A percentile compares a stretch with the other conserved stretches of the same genome.
Evolutionary conservation across 2,113 vertebrate species (phyloP).

Genomic region (Oncorhynchus masou): DNA sequence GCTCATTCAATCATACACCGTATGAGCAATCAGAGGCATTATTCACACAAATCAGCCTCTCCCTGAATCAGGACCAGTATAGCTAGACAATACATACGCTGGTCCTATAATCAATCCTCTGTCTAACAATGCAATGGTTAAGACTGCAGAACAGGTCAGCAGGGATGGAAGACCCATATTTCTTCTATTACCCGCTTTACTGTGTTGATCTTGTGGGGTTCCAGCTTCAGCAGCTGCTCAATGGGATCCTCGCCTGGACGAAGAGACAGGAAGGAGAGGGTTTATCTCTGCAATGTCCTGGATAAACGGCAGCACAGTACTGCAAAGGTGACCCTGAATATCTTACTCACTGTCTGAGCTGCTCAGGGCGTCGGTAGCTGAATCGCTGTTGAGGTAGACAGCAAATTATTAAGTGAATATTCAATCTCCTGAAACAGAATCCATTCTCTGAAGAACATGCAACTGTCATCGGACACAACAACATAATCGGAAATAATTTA

Average conservation of each 20-base stretch:
- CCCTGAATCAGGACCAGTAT: too few species aligned
- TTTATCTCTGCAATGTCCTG: constrained; percentile 26
- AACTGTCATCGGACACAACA: background rate
- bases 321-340: constrained; percentile 37
- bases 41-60: too few species aligned
- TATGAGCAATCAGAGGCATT: background rate
- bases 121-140: too few species aligned
- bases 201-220: constrained; percentile 79
- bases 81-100: too few species aligned
- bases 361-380: constrained; percentile 25
- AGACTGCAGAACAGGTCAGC: background rate
- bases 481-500: background rate
- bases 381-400: constrained; percentile 29
- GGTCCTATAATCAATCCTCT: too few species aligned
- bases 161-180: background rate
- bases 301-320: constrained; percentile 17
- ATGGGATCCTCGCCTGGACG: constrained; percentile 75
- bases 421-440: constrained; percentile 8
- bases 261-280: constrained; percentile 31
- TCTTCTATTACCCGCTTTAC: constrained; percentile 81
- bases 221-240: constrained; percentile 83
- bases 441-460: background rate
- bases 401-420: constrained; percentile 5
- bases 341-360: constrained; percentile 52
- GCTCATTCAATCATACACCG: background rate